phyloP scores from a whole-genome alignment of 2,113 vertebrate genomes.

The Oxyruncus cristatus region DNA sequence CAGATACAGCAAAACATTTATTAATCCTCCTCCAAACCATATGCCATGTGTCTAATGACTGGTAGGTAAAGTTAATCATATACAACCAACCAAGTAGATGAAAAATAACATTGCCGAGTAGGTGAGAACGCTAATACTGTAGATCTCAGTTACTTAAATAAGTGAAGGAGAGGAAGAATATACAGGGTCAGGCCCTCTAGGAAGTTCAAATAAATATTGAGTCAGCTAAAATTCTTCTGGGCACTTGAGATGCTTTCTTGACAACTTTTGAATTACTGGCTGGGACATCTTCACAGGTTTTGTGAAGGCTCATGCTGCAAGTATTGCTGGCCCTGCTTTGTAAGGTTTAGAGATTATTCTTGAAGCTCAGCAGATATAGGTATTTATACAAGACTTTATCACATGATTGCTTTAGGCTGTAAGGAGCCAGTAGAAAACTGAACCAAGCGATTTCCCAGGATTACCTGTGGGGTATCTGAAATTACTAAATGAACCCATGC shows the following conservation, averaged over 20 bases:
- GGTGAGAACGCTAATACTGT: not conserved
- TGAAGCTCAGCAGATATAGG: not conserved
- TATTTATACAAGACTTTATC: not conserved
- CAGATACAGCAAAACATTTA: slow-evolving; percentile 75
- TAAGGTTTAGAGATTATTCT: not conserved
- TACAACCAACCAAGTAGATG: slow-evolving; percentile 66
- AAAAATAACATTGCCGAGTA: not conserved
- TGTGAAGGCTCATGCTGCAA: not conserved
- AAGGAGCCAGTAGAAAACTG: not conserved
- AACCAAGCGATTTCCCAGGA: not conserved
- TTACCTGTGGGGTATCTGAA: not conserved
- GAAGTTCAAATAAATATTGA: not conserved
- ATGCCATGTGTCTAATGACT: slow-evolving; percentile 75
- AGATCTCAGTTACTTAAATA: not conserved
- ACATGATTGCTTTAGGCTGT: not conserved
- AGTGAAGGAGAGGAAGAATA: not conserved
- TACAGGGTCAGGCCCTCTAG: not conserved
- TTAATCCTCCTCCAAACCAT: slow-evolving; percentile 81
- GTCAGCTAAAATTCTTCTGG: not conserved
- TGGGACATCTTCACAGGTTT: not conserved
- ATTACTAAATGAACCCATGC: not conserved
- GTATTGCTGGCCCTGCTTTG: not conserved
- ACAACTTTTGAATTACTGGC: not conserved
- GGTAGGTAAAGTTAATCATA: slow-evolving; percentile 69
- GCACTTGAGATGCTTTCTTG: not conserved